Evolutionary conservation across 2,797 vertebrate species (phyloP).

Genomic region (Darevskia nairensis): DNA sequence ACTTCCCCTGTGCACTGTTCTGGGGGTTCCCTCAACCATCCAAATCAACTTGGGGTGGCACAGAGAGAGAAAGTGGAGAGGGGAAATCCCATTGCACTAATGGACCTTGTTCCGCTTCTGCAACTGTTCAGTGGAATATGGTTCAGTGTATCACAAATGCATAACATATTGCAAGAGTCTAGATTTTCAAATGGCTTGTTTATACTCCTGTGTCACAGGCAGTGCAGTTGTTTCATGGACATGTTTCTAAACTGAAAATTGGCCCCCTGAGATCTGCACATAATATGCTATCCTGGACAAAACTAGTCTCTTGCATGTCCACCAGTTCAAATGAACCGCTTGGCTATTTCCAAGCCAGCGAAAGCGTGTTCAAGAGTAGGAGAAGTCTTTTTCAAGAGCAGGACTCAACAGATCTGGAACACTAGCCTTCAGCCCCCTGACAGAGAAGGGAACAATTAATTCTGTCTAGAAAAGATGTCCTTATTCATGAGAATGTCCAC

Average conservation of each 20-base stretch:
- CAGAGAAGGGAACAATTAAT: background rate
- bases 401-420: background rate
- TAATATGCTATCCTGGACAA: background rate
- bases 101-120: too few relatives aligned
- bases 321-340: background rate
- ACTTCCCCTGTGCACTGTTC: too few relatives aligned
- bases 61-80: too few relatives aligned
- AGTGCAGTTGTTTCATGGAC: background rate
- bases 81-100: too few relatives aligned
- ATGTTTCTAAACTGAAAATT: background rate
- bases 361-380: background rate
- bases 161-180: background rate
- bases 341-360: background rate
- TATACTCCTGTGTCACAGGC: background rate
- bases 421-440: background rate
- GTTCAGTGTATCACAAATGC: background rate
- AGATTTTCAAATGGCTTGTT: slow-evolving; percentile 9
- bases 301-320: background rate
- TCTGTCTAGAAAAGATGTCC: background rate
- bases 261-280: background rate
- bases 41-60: too few relatives aligned
- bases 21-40: too few relatives aligned
- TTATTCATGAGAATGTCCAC: too few relatives aligned
- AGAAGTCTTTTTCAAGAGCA: background rate
- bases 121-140: too few relatives aligned